Base-by-base conservation (phyloP, 2,797 vertebrate species). In the Epinephelus awoara region DNA sequence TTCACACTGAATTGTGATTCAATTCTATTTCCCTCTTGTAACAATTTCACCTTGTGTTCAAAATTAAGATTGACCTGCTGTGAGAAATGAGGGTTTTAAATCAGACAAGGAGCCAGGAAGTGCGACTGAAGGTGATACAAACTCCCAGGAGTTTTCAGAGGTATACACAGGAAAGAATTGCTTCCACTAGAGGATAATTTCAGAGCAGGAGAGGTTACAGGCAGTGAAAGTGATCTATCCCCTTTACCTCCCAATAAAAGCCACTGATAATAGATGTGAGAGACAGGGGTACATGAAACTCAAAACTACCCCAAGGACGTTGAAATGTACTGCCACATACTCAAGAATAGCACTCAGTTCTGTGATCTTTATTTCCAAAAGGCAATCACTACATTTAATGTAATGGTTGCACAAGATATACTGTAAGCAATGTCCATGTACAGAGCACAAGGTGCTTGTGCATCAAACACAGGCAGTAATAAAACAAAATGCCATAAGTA, bases 291-390 rank as follows among this genome's bases (percentile, higher is more conserved):
- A 67, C 49, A 56, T n/a, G 44, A 58, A 49, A 69, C 29, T 27
- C 25, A 44, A 38, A 67, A 50, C n/a, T n/a, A 65, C 58, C 11
- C 29, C 3, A 38, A 50, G 4, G 47, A 75, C 50, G 34, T 47
- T 55, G 18, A 64, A 72, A 77, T 27, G 4, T 7, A 72, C 13
- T 23, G 3, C 9, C 5, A 54, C n/a, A 63, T 25, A 56, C 27
- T 54, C 59, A 73, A 12, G 77, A 69, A 77, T 56, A 66, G 17
- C 34, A 55, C 57, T 68, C 82, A n/a, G 66, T 83, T 83, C 51
- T 76, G 75, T 85, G 47, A 88, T 80, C 69, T 94, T 93, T 93
- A 92, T 93, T 94, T 91, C 68, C 71, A 92, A 95, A 94, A 91
- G 81, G 90, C 90, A 92, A 88, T 89, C 88, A 92, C 84, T 91